Evolutionary conservation across 1,140 invertebrate genomes (phyloP).

Genomic region (Steinernema feltiae): DNA sequence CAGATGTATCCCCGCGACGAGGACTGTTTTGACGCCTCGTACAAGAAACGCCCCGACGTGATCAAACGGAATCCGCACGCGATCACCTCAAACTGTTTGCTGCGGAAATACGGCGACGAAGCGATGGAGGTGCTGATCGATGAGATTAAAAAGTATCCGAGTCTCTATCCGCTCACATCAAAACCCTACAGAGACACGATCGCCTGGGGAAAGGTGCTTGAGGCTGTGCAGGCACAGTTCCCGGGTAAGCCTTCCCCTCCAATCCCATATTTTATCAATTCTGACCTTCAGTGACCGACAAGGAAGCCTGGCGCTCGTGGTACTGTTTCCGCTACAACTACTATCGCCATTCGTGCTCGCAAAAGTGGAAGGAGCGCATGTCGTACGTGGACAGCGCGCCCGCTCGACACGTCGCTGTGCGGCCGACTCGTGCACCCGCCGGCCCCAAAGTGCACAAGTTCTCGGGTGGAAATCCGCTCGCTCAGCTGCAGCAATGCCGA

Average conservation of each 20-base stretch:
- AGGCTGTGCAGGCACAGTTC: not conserved
- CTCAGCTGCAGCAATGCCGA: not conserved
- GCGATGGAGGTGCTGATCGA: not conserved
- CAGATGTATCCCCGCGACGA: not conserved
- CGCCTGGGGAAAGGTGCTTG: not conserved
- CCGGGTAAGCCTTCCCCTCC: not conserved
- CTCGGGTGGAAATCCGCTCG: not conserved
- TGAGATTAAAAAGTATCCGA: not conserved
- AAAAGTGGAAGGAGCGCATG: not conserved
- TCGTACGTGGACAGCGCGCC: not conserved
- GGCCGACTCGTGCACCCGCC: not conserved
- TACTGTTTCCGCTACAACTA: constrained; percentile 11
- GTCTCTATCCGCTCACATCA: not conserved
- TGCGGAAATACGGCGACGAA: not conserved
- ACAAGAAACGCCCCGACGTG: not conserved
- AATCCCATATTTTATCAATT: not conserved
- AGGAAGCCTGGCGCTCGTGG: constrained; percentile 2
- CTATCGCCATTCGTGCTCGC: not conserved
- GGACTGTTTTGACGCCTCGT: not conserved
- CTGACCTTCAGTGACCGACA: not conserved
- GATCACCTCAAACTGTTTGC: not conserved
- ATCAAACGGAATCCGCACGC: not conserved
- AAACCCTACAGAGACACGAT: not conserved
- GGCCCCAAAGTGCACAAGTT: not conserved
- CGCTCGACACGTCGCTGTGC: not conserved